Base-by-base conservation (phyloP, 53 echinoderm and acorn worm genomes). In the Holothuria leucospilota region DNA sequence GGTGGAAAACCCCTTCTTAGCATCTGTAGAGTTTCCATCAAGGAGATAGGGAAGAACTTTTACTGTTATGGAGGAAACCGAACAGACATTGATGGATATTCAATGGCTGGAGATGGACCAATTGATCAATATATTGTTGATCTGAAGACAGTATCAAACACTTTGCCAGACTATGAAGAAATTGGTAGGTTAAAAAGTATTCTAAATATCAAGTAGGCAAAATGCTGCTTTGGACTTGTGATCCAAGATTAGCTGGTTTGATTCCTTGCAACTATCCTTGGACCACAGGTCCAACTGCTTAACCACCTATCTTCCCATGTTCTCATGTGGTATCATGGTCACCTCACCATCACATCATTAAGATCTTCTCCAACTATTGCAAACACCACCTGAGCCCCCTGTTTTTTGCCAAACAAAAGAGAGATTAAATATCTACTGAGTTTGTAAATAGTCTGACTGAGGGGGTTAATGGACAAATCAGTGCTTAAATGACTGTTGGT, bases 131-230 rank as follows among this genome's bases (percentile, higher is more conserved):
- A 89, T 56, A 81, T 81, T 46, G 74, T 96, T 8, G 83, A 93
- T 23, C 88, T 96, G 12, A 90, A 89, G 20, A 82, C 91, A 51
- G 91, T 96, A 62, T 91, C 85, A 40, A 96, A 96, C 82, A 85
- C 93, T 23, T 69, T 85, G 62, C 77, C 89, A 21, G 65, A 71
- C 16, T 88, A 75, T 62, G 89, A 89, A 52, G 84, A 84, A 84
- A 41, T 23, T 26, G 81, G 81, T 81, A 38, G 28, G 78, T 53
- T 11, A 52, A 29, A 26, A 16, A 16, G 0, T 56, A 64, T 0
- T 25, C 24, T 27, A 27, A 8, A 9, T 64, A 16, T 8, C 65
- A 12, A 9, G 34, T 5, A 26, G n/a, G 6, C n/a, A 23, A 63
- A 23, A 26, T 5, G 5, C 0, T 64, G 65, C 8, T 14, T 64